Base-by-base conservation (phyloP, 2,113 vertebrate genomes). In the Scytalopus superciliaris region DNA sequence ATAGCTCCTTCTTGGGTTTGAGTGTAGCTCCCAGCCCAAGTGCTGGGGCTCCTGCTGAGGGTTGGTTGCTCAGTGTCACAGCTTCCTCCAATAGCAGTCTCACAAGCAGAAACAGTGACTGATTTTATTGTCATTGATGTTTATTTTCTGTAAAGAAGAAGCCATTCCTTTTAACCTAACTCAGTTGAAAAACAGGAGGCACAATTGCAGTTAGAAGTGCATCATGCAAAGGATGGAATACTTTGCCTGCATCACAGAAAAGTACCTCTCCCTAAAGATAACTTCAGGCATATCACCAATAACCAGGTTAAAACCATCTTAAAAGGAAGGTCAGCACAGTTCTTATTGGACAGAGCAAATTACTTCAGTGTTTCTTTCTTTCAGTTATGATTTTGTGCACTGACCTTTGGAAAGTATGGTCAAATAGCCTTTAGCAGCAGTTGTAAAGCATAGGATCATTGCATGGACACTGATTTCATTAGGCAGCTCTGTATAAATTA, bases 401-500 rank as follows among this genome's bases (percentile, higher is more conserved):
- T 89, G 94, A 92, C 55, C 89, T 87, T 88, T 70, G 79, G 33
- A 69, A 90, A 86, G 47, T 21, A 31, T 76, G 89, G 74, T 87
- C 90, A 93, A 95, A 95, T 73, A 96, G 80, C 92, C 76, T 79
- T 91, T 75, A 87, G 75, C 86, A 91, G 86, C 28, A 57, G 50
- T 50, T 82, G 59, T 89, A 92, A 96, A 91, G 84, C 19, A 19
- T 27, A 91, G 75, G 88, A 93, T 87, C 81, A 84, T 56, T 77
- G 33, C 81, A 91, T 22, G 80, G 50, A 73, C 67, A 68, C 57
- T 76, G 53, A 83, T 91, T 96, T 94, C 87, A 88, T 93, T 60
- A 94, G 69, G 62, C 62, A 92, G 49, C 47, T 76, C 33, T 86
- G 69, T 53, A 93, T 79, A 95, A 94, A 96, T 95, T 92, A 96